Evolutionary conservation across 2,888 invertebrate species (phyloP).

Genomic region (Rhodophaea formosa): DNA sequence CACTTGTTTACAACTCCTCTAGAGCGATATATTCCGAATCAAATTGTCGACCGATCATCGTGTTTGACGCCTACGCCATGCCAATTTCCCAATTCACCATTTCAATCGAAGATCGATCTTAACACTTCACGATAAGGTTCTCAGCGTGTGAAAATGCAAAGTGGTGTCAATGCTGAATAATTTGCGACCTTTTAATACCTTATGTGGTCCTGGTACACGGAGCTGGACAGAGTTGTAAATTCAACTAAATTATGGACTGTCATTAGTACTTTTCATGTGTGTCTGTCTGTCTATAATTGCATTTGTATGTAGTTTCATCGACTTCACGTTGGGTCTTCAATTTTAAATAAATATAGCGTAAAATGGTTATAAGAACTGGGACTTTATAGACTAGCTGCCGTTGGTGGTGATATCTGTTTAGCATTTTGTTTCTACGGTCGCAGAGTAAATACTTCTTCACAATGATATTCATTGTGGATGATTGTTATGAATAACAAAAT

Average conservation of each 20-base stretch:
- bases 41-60: constrained; percentile 74
- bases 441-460: neutral
- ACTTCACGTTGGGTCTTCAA: constrained; percentile 6
- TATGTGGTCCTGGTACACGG: constrained; percentile 57
- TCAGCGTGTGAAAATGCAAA: constrained; percentile 18
- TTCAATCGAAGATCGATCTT: constrained; percentile 36
- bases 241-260: constrained; percentile 40
- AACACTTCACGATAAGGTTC: constrained; percentile 26
- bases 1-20: constrained; percentile 65
- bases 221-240: constrained; percentile 43
- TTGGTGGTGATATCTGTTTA: constrained; percentile 1
- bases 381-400: constrained; percentile 4
- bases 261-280: constrained; percentile 21
- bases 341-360: constrained; percentile 11
- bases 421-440: constrained; percentile 2
- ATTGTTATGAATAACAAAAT: neutral
- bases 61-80: constrained; percentile 65
- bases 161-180: constrained; percentile 44
- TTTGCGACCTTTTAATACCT: constrained; percentile 63
- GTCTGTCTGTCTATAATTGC: constrained; percentile 17
- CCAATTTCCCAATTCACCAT: constrained; percentile 27
- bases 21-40: constrained; percentile 69
- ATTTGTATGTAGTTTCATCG: constrained; percentile 21
- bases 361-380: neutral
- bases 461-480: neutral